Conservation (phyloP, 2,113 vertebrate genomes). For the Opisthocomus hoazin region DNA sequence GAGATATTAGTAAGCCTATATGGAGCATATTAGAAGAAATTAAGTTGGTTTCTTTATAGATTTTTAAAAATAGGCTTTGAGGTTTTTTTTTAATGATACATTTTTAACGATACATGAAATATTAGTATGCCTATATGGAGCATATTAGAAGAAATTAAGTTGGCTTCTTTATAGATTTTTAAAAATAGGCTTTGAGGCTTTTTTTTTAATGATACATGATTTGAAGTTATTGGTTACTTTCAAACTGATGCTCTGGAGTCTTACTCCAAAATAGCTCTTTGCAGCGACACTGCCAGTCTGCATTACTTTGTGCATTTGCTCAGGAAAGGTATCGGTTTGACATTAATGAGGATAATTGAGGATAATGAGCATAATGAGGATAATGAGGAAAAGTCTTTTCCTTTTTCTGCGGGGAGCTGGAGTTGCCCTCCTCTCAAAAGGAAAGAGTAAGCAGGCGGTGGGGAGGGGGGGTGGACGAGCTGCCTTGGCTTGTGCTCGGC, state of each 20-base stretch:
- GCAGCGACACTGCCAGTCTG: neutral
- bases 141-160: neutral
- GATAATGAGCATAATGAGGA: slow-evolving; percentile 51
- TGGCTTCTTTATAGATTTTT: neutral
- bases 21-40: neutral
- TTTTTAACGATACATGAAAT: too few relatives aligned
- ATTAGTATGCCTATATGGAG: neutral
- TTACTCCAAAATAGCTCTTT: neutral
- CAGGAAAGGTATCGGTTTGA: slow-evolving; percentile 39
- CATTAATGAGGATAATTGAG: slow-evolving; percentile 49
- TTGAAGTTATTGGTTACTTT: neutral
- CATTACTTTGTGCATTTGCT: neutral
- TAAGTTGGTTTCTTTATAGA: neutral
- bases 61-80: neutral
- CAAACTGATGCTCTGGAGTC: neutral
- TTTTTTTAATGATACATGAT: neutral
- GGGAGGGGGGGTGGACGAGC: neutral
- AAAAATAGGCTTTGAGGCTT: neutral
- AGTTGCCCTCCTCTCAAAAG: neutral
- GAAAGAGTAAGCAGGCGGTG: neutral
- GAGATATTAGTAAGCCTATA: neutral
- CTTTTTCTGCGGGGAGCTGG: neutral
- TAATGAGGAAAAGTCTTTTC: slow-evolving; percentile 46
- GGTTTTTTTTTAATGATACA: neutral
- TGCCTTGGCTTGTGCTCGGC: neutral